Base-by-base conservation (phyloP, 1,140 invertebrate species). In the Muscidifurax raptorellus region DNA sequence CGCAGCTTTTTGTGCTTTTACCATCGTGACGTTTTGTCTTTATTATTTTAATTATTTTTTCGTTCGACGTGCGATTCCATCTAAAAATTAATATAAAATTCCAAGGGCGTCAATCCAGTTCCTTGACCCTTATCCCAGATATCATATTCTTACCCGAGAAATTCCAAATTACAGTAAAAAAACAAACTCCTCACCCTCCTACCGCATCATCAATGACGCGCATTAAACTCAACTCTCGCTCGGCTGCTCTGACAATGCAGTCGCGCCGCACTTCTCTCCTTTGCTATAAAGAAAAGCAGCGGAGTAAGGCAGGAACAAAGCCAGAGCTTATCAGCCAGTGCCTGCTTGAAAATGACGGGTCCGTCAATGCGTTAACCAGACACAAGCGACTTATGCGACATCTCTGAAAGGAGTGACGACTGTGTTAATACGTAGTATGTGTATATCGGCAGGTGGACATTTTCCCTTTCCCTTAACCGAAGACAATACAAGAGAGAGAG, bases 321-420 rank as follows among this genome's bases (percentile, higher is more conserved):
- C 67, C 67, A 4, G 25, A 18, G 67, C 67, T 69, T 69, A 69
- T 69, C 67, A 69, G 52, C 52, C 6, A 7, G 22, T 18, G 22
- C 18, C 18, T 18, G 18, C 27, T 28, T 27, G 67, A 28, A 30
- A 28, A 69, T 30, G 67, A 69, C 67, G 67, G 67, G 6, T 69
- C 27, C 67, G 67, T 69, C 67, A 69, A 69, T 30, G 67, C 25
- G 67, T 15, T 69, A 30, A 69, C 27, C 67, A 69, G 28, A 69
- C 67, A 27, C 25, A 28, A 10, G 64, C 64, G 64, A 69, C 67
- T 69, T 69, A 28, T 28, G 64, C 25, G 64, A 10, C 64, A 18
- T 47, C 13, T 13, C 44, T 47, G 13, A 18, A 47, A 47, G 15
- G 64, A n/a, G 64, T 67, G 64, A 25, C 64, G 64, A 47, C 18